These are phyloP conservation scores for Melanotaenia nigrans DNA, from an alignment of 2,797 vertebrate species.

Conservation along the genomic window DNA sequence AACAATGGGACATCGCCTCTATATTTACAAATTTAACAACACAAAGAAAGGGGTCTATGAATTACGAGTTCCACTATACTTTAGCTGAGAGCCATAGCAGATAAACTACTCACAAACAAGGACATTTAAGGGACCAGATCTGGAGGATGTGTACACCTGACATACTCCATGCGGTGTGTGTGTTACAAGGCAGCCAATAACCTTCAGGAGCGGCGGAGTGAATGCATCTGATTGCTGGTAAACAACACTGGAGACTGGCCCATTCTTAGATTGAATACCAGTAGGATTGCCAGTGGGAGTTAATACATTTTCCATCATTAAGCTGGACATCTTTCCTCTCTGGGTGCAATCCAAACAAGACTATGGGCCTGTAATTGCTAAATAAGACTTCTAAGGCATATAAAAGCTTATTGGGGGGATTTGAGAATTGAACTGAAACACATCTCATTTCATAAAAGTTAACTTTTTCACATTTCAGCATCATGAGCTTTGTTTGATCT, in stretches of 20 bases:
- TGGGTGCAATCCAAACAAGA: conserved; percentile 42
- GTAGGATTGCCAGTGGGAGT: conserved; percentile 38
- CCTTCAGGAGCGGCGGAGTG: conserved; percentile 34
- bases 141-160: conserved; percentile 22
- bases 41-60: conserved; percentile 3
- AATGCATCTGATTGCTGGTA: conserved; percentile 33
- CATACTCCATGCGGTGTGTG: conserved; percentile 17
- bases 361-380: background rate
- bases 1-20: conserved; percentile 6
- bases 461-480: background rate
- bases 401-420: background rate
- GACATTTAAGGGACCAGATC: conserved; percentile 20
- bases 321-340: conserved; percentile 18
- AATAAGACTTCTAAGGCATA: conserved; percentile 3
- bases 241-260: conserved; percentile 44
- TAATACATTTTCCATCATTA: conserved; percentile 26
- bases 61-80: conserved; percentile 44
- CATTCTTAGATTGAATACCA: conserved; percentile 38
- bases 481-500: background rate
- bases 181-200: conserved; percentile 36
- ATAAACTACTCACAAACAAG: conserved; percentile 39
- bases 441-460: background rate
- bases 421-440: background rate
- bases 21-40: conserved; percentile 34
- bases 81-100: conserved; percentile 32